Base-by-base conservation (phyloP, 1,140 invertebrate genomes). In the Phocides pigmalion region DNA sequence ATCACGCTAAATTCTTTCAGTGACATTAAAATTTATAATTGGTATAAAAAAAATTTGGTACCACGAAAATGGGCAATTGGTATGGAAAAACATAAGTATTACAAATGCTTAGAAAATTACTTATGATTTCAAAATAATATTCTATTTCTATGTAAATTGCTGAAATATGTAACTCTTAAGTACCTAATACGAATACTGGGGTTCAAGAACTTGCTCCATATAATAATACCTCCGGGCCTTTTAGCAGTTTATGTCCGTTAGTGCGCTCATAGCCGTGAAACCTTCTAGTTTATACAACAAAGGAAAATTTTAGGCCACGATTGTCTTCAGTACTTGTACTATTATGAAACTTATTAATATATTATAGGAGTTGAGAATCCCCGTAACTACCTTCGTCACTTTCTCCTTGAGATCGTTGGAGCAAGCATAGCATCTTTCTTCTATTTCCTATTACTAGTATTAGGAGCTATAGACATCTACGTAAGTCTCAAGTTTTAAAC, bases 181-280 rank as follows among this genome's bases (percentile, higher is more conserved):
- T n/a, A n/a, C n/a, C n/a, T 65, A 67, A 65, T 65, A 62, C 62
- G 66, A 71, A 53, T 70, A 56, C 62, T 61, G 67, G 44, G 68
- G 44, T 54, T 64, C 61, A 63, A 47, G 62, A 72, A 70, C 65
- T 73, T 72, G 58, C 51, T 25, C 53, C 51, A 41, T 35, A 42
- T 70, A 68, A 73, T 73, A 72, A 70, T 62, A 70, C 74, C 74
- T 70, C 35, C 25, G 68, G 65, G 70, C 46, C 64, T 61, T 61
- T 50, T 72, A 58, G 39, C 54, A 76, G 74, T 73, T 73, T 70
- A 76, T 62, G 62, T 56, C 35, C 54, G 51, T 62, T 72, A 66
- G 54, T 66, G 53, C 25, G 61, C 70, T 61, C 59, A 35, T 32
- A 37, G 62, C 28, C 20, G 62, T 62, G 28, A 32, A 50, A 4